Percentiles rank a stretch among this genome's conserved stretches.
Evolutionary conservation across 2,888 invertebrate species (phyloP).

Genomic region (Nasonovia ribisnigri): DNA sequence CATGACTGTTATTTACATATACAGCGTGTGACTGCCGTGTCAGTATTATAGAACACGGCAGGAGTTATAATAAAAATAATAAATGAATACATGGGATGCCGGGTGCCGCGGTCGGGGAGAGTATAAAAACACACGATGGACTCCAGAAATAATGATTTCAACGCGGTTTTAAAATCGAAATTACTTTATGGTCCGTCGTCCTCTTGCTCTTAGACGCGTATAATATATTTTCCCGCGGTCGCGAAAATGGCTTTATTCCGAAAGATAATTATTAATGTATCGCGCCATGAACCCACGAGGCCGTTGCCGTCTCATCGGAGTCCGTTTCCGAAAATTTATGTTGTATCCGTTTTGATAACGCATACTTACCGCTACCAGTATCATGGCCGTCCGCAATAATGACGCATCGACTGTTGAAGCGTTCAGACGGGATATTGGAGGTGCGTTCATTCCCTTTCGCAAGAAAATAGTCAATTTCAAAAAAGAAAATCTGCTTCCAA

Average conservation of each 20-base stretch:
- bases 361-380: too few relatives aligned
- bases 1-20: neutral
- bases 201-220: neutral
- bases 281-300: neutral
- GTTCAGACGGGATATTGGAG: neutral
- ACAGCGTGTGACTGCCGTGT: neutral
- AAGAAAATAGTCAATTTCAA: neutral
- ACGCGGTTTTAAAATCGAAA: slow-evolving; percentile 1
- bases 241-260: neutral
- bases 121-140: neutral
- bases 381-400: neutral
- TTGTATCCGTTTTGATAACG: neutral
- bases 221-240: neutral
- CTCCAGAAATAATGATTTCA: neutral
- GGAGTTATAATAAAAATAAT: neutral
- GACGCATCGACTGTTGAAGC: neutral
- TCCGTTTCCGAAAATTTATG: neutral
- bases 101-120: neutral
- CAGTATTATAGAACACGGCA: neutral
- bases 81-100: neutral
- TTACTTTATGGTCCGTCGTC: neutral
- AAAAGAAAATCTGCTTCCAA: neutral
- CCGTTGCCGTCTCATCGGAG: neutral
- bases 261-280: slow-evolving; percentile 17
- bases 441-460: neutral